phyloP scores from a whole-genome alignment of 2,113 vertebrate genomes.

The Lepisosteus oculatus region DNA sequence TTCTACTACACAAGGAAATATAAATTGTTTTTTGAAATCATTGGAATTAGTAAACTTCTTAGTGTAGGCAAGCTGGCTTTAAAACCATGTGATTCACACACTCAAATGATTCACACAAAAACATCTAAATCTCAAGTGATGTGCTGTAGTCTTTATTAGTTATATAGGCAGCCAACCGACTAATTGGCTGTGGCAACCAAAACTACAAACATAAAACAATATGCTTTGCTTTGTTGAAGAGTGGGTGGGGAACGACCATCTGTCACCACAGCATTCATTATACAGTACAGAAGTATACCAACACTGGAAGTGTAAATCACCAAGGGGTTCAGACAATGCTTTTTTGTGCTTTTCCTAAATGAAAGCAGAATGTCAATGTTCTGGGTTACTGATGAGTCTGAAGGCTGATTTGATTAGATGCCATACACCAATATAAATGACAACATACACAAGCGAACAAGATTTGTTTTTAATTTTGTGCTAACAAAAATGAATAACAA shows the following conservation, averaged over 20 bases:
- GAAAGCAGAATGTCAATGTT: background rate
- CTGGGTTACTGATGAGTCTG: no score
- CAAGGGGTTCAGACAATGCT: background rate
- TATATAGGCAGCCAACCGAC: conserved; percentile 34
- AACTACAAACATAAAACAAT: conserved; percentile 42
- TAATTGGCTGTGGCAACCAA: conserved; percentile 47
- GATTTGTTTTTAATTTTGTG: no score
- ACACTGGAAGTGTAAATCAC: background rate
- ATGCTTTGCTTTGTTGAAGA: conserved; percentile 26
- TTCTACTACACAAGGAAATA: no score
- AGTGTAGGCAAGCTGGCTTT: no score
- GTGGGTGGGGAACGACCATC: background rate
- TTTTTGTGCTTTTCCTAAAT: background rate
- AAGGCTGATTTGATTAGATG: no score
- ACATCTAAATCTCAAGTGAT: background rate
- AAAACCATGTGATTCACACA: no score
- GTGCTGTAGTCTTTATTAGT: conserved; percentile 44
- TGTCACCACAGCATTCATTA: background rate
- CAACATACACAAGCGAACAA: no score
- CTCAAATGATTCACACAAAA: no score
- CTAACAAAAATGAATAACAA: no score
- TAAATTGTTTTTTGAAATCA: no score
- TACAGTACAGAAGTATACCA: background rate
- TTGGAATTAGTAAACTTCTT: no score
- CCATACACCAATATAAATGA: no score